phyloP scores from a whole-genome alignment of 2,113 vertebrate species.

The Hepsetus odoe region DNA sequence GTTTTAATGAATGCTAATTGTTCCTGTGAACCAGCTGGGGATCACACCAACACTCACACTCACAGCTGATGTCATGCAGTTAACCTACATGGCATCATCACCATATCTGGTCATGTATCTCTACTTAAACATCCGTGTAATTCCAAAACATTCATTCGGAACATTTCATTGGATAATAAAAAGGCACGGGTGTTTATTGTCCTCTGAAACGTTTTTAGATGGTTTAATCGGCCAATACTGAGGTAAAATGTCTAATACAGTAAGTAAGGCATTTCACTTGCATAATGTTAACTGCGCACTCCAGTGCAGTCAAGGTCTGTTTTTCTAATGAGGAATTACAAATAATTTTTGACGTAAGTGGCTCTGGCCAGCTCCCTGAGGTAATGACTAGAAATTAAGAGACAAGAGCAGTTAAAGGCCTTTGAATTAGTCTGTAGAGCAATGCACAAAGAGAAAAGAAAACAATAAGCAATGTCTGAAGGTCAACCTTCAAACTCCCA shows the following conservation, averaged over 20 bases:
- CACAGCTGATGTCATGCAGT: neutral
- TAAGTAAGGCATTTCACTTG: neutral
- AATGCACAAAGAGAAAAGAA: conserved; percentile 17
- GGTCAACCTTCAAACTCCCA: conserved; percentile 36
- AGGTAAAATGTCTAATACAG: neutral
- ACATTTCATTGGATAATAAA: neutral
- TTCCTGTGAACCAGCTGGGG: conserved; percentile 36
- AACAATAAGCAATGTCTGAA: conserved; percentile 25
- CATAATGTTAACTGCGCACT: conserved; percentile 17
- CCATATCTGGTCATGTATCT: neutral
- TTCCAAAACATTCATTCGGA: neutral
- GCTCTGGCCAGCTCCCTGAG: conserved; percentile 28
- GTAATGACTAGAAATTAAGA: conserved; percentile 28
- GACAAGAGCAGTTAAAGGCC: conserved; percentile 25
- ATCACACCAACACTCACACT: conserved; percentile 23
- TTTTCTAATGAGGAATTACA: conserved; percentile 11
- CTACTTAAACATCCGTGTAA: neutral
- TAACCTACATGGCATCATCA: neutral
- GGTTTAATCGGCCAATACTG: neutral
- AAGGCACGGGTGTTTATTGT: neutral
- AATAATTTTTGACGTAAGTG: conserved; percentile 16
- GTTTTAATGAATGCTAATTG: conserved; percentile 48
- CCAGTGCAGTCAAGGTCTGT: neutral
- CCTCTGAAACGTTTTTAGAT: neutral
- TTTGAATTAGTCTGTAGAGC: conserved; percentile 30